Base-by-base conservation (phyloP, 2,113 vertebrate genomes). In the Melanotaenia duboulayi region DNA sequence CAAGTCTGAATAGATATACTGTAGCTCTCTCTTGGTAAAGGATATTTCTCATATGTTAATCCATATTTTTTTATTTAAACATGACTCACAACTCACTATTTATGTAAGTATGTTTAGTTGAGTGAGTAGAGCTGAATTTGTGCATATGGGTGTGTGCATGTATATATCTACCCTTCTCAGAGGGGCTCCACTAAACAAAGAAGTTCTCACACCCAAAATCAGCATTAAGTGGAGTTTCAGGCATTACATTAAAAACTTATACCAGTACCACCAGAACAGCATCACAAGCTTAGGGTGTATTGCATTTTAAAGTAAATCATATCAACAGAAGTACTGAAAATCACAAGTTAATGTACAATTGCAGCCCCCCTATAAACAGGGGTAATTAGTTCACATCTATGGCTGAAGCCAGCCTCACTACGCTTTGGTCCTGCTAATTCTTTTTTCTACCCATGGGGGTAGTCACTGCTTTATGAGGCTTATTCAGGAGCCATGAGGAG, bases 401-500 rank as follows among this genome's bases (percentile, higher is more conserved):
- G 28, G 56, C 65, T 65, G 25, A 48, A 74, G 51, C 89, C 71
- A 75, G 71, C 46, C 65, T 72, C 37, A 14, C 71, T 74, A 37
- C 65, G 63, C 39, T 52, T 40, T 37, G 16, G n/a, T n/a, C 9
- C 51, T 54, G 42, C 35, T 32, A 52, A 62, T 48, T 71, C 73
- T 69, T 63, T 3, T 46, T 76, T n/a, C 68, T 20, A 32, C 11
- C 39, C 44, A 20, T 67, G 64, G 12, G 64, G 44, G 51, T 63
- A 56, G 55, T 58, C 54, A 35, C 69, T 60, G 61, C 23, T 88
- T 87, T 90, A 85, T 68, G 71, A 60, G 46, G 69, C 61, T 23
- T 59, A 37, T 74, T 87, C 57, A 63, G 58, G 56, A 54, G 73
- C 84, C 81, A 74, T 49, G 71, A 88, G 90, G 90, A 87, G 85